phyloP scores from a whole-genome alignment of 2,113 vertebrate genomes.

The Theristicus caerulescens region DNA sequence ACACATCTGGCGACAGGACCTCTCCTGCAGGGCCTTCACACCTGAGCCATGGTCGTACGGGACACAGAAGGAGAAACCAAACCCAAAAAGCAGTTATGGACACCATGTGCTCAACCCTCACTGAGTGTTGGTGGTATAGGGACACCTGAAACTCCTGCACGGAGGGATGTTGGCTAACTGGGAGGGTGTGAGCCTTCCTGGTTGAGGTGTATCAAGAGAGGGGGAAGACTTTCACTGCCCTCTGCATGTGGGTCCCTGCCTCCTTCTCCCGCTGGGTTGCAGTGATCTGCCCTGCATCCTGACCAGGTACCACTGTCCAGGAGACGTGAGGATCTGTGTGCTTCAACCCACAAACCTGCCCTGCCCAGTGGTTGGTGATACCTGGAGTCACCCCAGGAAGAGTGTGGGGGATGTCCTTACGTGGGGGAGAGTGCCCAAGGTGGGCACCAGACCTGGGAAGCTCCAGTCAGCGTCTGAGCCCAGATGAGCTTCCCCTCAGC shows the following conservation, averaged over 20 bases:
- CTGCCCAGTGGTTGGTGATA: not conserved
- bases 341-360: not conserved
- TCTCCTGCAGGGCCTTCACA: not conserved
- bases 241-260: not conserved
- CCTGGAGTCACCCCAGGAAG: not conserved
- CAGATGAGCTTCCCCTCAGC: not conserved
- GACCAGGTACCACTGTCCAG: not conserved
- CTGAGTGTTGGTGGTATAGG: not conserved
- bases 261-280: not conserved
- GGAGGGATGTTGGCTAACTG: not conserved
- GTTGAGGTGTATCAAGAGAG: not conserved
- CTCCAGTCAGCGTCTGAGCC: not conserved
- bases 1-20: not conserved
- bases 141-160: not conserved
- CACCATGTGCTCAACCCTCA: not conserved
- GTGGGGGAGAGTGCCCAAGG: not conserved
- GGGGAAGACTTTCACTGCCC: not conserved
- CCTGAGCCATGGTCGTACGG: not conserved
- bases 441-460: not conserved
- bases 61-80: not conserved
- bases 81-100: not conserved
- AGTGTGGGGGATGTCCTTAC: not conserved
- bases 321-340: not conserved
- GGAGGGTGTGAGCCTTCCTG: not conserved
- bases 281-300: not conserved